Conservation (phyloP, 2,888 invertebrate species). For the Schizotus pectinicornis region DNA sequence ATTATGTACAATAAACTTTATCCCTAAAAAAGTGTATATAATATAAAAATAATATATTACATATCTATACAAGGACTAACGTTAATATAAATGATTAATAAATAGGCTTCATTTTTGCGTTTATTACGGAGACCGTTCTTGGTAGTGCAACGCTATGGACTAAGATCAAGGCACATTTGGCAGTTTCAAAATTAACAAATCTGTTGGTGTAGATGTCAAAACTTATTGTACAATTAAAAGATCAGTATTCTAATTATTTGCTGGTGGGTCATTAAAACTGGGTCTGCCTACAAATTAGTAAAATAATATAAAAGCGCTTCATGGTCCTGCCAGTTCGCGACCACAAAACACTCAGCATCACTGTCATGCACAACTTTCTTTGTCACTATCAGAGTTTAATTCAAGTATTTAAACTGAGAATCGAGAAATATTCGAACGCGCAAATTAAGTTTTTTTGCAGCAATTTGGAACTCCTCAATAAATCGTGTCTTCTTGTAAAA, state of each 20-base stretch:
- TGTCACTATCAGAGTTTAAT: too few relatives aligned
- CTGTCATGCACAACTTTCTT: too few relatives aligned
- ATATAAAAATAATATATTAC: slow-evolving; percentile 20
- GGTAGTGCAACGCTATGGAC: not conserved
- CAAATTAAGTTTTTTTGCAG: too few relatives aligned
- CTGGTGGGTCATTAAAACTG: not conserved
- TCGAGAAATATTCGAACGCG: too few relatives aligned
- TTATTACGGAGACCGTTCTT: not conserved
- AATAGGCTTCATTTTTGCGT: not conserved
- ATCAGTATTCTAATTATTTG: not conserved
- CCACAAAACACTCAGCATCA: not conserved
- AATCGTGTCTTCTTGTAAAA: too few relatives aligned
- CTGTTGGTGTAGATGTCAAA: slow-evolving; percentile 14
- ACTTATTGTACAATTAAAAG: slow-evolving; percentile 14
- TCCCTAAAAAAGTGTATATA: slow-evolving; percentile 2
- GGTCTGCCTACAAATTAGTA: not conserved
- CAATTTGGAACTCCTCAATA: too few relatives aligned
- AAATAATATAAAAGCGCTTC: not conserved
- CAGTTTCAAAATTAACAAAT: slow-evolving; percentile 19
- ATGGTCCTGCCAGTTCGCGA: not conserved
- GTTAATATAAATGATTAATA: not conserved
- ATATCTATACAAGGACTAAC: slow-evolving; percentile 14
- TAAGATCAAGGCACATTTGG: slow-evolving; percentile 28
- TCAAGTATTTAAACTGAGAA: too few relatives aligned
- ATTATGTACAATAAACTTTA: too few relatives aligned